A percentile compares a stretch with the other conserved stretches of the same genome.
phyloP scores from a whole-genome alignment of 23 tunicate genomes.

The Trididemnum miniatum region DNA sequence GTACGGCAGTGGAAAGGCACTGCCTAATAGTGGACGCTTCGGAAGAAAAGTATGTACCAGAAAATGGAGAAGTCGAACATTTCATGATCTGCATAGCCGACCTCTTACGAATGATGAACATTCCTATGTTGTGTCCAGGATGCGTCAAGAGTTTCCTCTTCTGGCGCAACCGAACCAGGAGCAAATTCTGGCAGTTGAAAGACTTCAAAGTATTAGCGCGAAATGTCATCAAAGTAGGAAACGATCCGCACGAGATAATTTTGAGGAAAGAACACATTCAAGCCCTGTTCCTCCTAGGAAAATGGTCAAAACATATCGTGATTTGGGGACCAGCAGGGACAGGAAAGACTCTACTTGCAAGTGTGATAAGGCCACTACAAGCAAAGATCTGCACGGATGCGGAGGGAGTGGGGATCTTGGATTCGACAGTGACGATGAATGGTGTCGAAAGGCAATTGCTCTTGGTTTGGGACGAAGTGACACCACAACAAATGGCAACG shows the following conservation, averaged over 20 bases:
- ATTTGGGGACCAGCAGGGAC: neutral
- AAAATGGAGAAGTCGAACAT: neutral
- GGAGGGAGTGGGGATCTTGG: neutral
- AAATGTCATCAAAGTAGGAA: neutral
- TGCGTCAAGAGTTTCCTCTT: neutral
- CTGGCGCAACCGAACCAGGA: neutral
- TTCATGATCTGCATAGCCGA: neutral
- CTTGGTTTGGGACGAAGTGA: neutral
- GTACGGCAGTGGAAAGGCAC: neutral
- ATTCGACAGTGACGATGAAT: neutral
- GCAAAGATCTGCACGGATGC: constrained; percentile 1
- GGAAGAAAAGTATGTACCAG: neutral
- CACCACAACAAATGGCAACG: neutral
- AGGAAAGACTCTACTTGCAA: neutral
- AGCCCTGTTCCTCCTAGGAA: neutral
- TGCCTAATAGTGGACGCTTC: neutral
- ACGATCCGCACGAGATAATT: neutral
- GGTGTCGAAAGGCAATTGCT: neutral
- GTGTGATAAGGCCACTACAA: neutral
- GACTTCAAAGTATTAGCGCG: neutral
- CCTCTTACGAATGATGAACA: neutral
- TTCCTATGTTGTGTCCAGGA: neutral
- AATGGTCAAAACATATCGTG: neutral
- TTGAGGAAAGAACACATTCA: neutral
- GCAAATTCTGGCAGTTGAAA: neutral